Percentiles rank a stretch among this genome's conserved stretches.
These are phyloP conservation scores for Scaeva pyrastri DNA, from an alignment of 2,888 invertebrate genomes.

Conservation along the genomic window DNA sequence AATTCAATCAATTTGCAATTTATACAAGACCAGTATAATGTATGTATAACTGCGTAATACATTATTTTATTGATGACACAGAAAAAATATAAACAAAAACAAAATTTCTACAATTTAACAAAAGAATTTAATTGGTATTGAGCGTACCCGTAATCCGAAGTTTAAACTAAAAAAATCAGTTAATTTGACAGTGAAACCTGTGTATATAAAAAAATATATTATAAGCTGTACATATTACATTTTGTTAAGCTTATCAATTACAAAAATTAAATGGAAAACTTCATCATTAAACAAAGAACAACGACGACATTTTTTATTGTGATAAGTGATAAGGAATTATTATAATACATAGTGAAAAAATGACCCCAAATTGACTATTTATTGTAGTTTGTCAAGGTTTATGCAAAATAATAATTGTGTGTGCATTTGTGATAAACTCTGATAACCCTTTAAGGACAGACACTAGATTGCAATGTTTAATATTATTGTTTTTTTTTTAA, in stretches of 20 bases:
- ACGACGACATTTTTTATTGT: slow-evolving; percentile 4
- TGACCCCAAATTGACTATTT: slow-evolving; percentile 4
- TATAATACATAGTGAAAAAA: background rate
- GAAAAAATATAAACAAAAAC: background rate
- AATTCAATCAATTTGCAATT: slow-evolving; percentile 26
- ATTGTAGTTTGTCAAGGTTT: slow-evolving; percentile 33
- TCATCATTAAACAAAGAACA: slow-evolving; percentile 1
- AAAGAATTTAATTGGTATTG: background rate
- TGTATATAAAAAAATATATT: too few relatives aligned
- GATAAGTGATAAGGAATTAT: slow-evolving; percentile 10
- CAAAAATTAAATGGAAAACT: background rate
- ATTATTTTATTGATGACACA: slow-evolving; percentile 34
- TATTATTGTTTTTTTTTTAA: background rate
- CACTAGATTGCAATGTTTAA: background rate
- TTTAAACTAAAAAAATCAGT: background rate
- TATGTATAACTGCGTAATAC: slow-evolving; percentile 36
- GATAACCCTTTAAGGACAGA: slow-evolving; percentile 15
- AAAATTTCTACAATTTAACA: slow-evolving; percentile 5
- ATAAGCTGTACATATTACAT: background rate
- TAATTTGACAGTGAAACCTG: background rate
- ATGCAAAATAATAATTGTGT: background rate
- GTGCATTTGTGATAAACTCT: background rate
- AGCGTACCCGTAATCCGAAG: background rate
- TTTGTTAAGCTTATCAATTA: slow-evolving; percentile 20
- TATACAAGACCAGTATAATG: background rate